Evolutionary conservation across 2,113 vertebrate genomes (phyloP).

Genomic region (Hippolais icterina): DNA sequence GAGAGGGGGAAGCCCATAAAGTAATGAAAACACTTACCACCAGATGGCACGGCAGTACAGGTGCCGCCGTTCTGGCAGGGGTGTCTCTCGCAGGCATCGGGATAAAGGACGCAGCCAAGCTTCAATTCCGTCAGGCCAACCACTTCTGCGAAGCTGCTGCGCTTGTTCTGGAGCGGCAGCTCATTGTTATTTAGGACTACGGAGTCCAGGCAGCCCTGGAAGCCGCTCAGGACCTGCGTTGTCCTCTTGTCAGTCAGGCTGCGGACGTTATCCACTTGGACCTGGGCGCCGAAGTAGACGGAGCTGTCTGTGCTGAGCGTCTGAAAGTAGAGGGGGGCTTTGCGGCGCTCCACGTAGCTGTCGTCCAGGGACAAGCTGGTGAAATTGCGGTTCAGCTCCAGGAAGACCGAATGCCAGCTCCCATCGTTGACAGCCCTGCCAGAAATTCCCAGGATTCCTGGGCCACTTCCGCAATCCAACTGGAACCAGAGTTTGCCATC

Average conservation of each 20-base stretch:
- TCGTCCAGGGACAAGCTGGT: conserved; percentile 92
- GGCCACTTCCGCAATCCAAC: conserved; percentile 83
- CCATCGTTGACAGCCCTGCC: conserved; percentile 89
- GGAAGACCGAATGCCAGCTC: conserved; percentile 90
- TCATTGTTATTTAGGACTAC: conserved; percentile 89
- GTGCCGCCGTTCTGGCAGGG: conserved; percentile 91
- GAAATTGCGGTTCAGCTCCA: conserved; percentile 92
- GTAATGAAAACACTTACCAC: conserved; percentile 79
- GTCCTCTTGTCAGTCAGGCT: conserved; percentile 84
- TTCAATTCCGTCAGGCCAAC: conserved; percentile 91
- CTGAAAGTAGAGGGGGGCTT: conserved; percentile 80
- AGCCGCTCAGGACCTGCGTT: conserved; percentile 83
- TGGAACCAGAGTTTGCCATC: conserved; percentile 95
- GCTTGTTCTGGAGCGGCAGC: conserved; percentile 93
- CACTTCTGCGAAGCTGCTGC: conserved; percentile 90
- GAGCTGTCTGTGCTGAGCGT: conserved; percentile 80
- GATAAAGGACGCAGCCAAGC: conserved; percentile 92
- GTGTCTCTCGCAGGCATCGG: conserved; percentile 84
- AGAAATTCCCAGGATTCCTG: conserved; percentile 88
- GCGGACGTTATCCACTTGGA: conserved; percentile 83
- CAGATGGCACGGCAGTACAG: conserved; percentile 86
- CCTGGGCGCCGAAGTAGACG: conserved; percentile 93
- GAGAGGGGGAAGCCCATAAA: background rate
- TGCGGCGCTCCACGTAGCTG: conserved; percentile 89
- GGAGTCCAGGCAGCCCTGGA: conserved; percentile 96